phyloP scores from a whole-genome alignment of 1,140 invertebrate genomes.

The Bombus soroeensis region DNA sequence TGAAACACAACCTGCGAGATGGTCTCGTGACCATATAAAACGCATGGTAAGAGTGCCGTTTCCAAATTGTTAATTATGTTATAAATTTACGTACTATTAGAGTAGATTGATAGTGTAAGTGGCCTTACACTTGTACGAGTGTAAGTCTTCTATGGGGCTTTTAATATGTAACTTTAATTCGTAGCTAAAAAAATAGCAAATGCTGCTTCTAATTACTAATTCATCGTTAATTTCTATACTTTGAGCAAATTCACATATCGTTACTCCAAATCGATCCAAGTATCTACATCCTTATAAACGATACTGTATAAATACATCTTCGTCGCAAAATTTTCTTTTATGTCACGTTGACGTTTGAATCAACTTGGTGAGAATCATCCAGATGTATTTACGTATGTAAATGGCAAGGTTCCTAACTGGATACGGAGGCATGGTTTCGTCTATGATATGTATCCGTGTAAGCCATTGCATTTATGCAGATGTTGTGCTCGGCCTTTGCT shows the following conservation, averaged over 20 bases:
- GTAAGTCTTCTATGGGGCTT: too few species aligned
- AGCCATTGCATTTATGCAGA: constrained; percentile 49
- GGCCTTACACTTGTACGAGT: too few species aligned
- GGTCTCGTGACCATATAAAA: too few species aligned
- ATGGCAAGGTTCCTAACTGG: neutral
- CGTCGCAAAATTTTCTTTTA: neutral
- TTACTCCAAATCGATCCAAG: neutral
- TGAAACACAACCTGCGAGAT: too few species aligned
- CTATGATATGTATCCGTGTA: constrained; percentile 26
- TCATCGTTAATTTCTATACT: neutral
- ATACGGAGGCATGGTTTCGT: neutral
- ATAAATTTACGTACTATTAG: too few species aligned
- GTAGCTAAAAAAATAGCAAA: too few species aligned
- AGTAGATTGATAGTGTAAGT: too few species aligned
- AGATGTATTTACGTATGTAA: constrained; percentile 16
- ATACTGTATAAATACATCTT: too few species aligned
- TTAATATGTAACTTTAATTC: too few species aligned
- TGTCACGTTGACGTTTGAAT: neutral
- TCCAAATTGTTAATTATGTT: too few species aligned
- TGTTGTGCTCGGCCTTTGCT: constrained; percentile 30
- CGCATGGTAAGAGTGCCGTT: too few species aligned
- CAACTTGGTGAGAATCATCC: constrained; percentile 26
- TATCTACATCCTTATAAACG: too few species aligned
- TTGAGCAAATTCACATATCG: neutral
- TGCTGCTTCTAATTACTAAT: neutral